Evolutionary conservation across 2,797 vertebrate species (phyloP).

Genomic region (Oryzias dopingdopingensis): DNA sequence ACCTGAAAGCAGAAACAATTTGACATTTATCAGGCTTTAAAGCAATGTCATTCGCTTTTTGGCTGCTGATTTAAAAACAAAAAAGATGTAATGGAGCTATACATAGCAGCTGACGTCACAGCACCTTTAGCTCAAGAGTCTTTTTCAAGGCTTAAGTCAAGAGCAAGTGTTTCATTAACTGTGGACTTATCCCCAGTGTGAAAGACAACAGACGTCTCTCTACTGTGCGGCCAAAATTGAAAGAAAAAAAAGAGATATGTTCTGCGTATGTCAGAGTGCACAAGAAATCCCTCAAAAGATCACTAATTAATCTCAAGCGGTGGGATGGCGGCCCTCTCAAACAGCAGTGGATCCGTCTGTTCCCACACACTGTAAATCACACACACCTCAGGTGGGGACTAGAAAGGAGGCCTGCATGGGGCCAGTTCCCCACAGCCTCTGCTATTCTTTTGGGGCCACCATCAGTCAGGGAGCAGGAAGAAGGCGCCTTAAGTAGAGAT

Average conservation of each 20-base stretch:
- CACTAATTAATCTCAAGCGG: slow-evolving; percentile 68
- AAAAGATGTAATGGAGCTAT: slow-evolving; percentile 41
- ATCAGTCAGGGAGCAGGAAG: slow-evolving; percentile 49
- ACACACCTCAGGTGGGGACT: slow-evolving; percentile 65
- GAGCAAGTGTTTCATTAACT: slow-evolving; percentile 80
- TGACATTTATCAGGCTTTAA: no score
- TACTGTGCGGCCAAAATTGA: slow-evolving; percentile 47
- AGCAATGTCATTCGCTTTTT: slow-evolving; percentile 9
- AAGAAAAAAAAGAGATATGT: slow-evolving; percentile 56
- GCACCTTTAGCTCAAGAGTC: slow-evolving; percentile 40
- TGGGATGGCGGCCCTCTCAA: slow-evolving; percentile 54
- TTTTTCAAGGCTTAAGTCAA: slow-evolving; percentile 46
- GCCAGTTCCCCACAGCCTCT: slow-evolving; percentile 42
- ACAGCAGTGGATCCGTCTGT: slow-evolving; percentile 73
- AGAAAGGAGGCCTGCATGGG: slow-evolving; percentile 51
- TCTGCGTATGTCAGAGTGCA: slow-evolving; percentile 48
- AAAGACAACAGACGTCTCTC: slow-evolving; percentile 64
- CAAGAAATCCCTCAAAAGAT: slow-evolving; percentile 58
- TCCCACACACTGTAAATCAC: slow-evolving; percentile 81
- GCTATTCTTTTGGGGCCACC: slow-evolving; percentile 67
- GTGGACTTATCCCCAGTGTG: slow-evolving; percentile 62
- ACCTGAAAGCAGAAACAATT: no score
- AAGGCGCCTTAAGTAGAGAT: slow-evolving; percentile 56
- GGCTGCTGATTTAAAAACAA: slow-evolving; percentile 22
- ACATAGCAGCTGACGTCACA: slow-evolving; percentile 41